Base-by-base conservation (phyloP, 2,888 invertebrate genomes). In the Ganaspis brasiliensis region DNA sequence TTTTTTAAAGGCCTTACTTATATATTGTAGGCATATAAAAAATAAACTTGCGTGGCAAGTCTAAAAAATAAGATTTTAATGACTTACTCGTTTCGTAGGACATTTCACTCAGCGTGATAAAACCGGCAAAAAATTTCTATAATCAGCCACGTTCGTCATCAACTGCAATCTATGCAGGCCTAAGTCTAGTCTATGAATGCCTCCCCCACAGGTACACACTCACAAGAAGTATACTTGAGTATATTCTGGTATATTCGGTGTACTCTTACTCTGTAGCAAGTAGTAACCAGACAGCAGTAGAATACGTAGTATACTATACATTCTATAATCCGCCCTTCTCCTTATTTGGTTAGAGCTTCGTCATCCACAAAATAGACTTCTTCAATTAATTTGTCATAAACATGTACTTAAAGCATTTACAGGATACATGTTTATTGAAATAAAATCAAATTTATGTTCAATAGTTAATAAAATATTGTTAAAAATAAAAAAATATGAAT, bases 11-110 rank as follows among this genome's bases (percentile, higher is more conserved):
- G n/a, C n/a, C n/a, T n/a, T n/a, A n/a, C n/a, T n/a, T n/a, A n/a
- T n/a, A n/a, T n/a, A n/a, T n/a, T n/a, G n/a, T n/a, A n/a, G n/a
- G n/a, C n/a, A n/a, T n/a, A n/a, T n/a, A n/a, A n/a, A n/a, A n/a
- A n/a, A n/a, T n/a, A n/a, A 57, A 57, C 2, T 26, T 57, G n/a
- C 31, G 31, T 57, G 26, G 31, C 31, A 31, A 31, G n/a, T 31
- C 9, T 57, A 14, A 31, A n/a, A 31, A 31, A 6, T 26, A n/a
- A 6, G 6, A 31, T 31, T 31, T 6, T 31, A 4, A 31, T 2
- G 31, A 88, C 89, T 89, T 84, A 89, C 89, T 89, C 72, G 87
- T 89, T 85, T 89, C 89, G 82, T 89, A 89, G 61, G 89, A 89
- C 89, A 89, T 89, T 78, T 83, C 26, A 57, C 57, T 57, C 14